A percentile compares a stretch with the other conserved stretches of the same genome.
Evolutionary conservation across 2,113 vertebrate species (phyloP).

Genomic region (Malurus elegans): DNA sequence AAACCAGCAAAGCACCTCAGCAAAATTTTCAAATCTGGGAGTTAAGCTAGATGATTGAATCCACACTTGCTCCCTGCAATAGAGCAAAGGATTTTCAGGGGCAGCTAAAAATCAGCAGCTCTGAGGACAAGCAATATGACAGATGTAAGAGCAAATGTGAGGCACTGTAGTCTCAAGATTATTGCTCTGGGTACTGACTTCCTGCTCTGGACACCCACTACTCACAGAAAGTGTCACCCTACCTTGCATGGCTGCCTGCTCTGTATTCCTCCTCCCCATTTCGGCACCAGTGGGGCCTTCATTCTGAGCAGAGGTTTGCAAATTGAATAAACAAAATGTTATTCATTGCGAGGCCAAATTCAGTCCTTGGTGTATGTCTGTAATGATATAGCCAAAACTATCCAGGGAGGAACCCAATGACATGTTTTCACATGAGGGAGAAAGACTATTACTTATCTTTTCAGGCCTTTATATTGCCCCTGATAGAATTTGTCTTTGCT

Average conservation of each 20-base stretch:
- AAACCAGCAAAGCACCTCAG: background rate
- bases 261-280: background rate
- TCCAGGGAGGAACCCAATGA: background rate
- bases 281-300: background rate
- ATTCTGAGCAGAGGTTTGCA: background rate
- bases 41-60: background rate
- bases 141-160: accelerated
- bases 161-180: background rate
- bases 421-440: background rate
- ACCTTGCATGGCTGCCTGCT: background rate
- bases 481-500: slow-evolving; percentile 17
- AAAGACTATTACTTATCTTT: background rate
- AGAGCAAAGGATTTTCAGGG: background rate
- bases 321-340: background rate
- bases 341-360: background rate
- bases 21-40: background rate
- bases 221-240: background rate
- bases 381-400: background rate
- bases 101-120: background rate
- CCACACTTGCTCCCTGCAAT: background rate
- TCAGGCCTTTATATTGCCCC: background rate
- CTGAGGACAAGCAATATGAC: background rate
- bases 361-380: background rate
- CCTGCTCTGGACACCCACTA: background rate
- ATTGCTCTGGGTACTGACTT: background rate